Base-by-base conservation (phyloP, 2,888 invertebrate species). In the Eupithecia exiguata region DNA sequence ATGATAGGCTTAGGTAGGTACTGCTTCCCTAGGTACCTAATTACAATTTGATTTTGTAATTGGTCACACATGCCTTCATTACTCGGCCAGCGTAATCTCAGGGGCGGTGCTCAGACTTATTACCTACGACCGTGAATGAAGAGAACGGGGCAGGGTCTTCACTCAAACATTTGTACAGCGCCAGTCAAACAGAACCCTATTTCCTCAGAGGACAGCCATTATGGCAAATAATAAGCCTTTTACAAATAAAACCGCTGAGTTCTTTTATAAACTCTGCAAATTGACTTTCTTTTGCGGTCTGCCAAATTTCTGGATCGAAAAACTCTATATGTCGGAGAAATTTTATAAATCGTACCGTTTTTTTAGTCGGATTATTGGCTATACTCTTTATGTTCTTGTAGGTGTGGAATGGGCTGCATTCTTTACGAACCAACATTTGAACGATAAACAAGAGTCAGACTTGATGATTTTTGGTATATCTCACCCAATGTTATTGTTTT, bases 271-370 rank as follows among this genome's bases (percentile, higher is more conserved):
- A 76, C 69, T 84, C 16, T 76, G 78, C 65, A 69, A 79, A n/a
- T 18, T 80, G 12, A 70, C 76, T 7, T 85, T 80, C 71, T 35
- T 81, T 0, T 79, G 70, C 12, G 86, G 86, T 0, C 69, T 79
- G n/a, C 84, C 87, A 4, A 83, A 89, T 74, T 83, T 86, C 35
- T 89, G 87, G 89, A 74, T 84, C 5, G 82, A 85, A 49, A 80
- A 83, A 16, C 70, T 71, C 16, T 10, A 58, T 5, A 58, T 77
- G 9, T 46, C 71, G 0, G 65, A 70, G 12, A 49, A 4, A 62
- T 40, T 72, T 18, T 16, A 35, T 0, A 77, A 66, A 58, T 61
- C 78, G 1, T 84, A 80, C 53, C 69, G 79, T 30, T 46, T 49
- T 9, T 72, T 84, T 18, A 79, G 81, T 1, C 75, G 67, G 3